These are phyloP conservation scores for Stratiomys singularior DNA, from an alignment of 2,888 invertebrate species.

Conservation along the genomic window DNA sequence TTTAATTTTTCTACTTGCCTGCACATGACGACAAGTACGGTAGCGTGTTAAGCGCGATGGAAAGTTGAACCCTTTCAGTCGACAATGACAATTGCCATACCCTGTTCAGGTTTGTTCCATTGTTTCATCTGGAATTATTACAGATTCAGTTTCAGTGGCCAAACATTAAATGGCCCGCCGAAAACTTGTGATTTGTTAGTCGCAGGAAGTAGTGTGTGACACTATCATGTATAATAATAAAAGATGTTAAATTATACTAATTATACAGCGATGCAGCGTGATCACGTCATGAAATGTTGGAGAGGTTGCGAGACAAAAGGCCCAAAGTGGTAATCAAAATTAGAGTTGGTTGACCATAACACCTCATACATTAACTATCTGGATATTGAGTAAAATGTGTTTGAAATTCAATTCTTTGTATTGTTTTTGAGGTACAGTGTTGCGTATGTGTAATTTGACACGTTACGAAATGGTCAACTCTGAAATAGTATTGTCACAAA, in stretches of 20 bases:
- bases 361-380: constrained; percentile 10
- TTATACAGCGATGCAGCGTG: constrained; percentile 21
- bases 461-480: no score
- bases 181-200: constrained; percentile 37
- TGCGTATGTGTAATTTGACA: no score
- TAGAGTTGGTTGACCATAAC: constrained; percentile 25
- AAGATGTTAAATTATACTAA: constrained; percentile 43
- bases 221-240: constrained; percentile 43
- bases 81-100: background rate
- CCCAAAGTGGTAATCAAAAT: constrained; percentile 36
- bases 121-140: background rate
- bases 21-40: constrained; percentile 24
- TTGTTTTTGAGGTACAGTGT: background rate
- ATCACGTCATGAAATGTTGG: constrained; percentile 23
- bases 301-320: constrained; percentile 15
- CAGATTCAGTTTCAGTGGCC: constrained; percentile 30
- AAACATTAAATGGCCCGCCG: constrained; percentile 34
- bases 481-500: no score
- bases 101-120: background rate
- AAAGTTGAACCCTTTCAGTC: constrained; percentile 15
- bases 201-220: constrained; percentile 45
- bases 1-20: constrained; percentile 40
- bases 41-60: constrained; percentile 24
- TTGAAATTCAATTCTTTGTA: background rate
- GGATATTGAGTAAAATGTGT: constrained; percentile 14